A percentile compares a stretch with the other conserved stretches of the same genome.
These are phyloP conservation scores for Pyrgilauda ruficollis DNA, from an alignment of 2,113 vertebrate species.

Conservation along the genomic window DNA sequence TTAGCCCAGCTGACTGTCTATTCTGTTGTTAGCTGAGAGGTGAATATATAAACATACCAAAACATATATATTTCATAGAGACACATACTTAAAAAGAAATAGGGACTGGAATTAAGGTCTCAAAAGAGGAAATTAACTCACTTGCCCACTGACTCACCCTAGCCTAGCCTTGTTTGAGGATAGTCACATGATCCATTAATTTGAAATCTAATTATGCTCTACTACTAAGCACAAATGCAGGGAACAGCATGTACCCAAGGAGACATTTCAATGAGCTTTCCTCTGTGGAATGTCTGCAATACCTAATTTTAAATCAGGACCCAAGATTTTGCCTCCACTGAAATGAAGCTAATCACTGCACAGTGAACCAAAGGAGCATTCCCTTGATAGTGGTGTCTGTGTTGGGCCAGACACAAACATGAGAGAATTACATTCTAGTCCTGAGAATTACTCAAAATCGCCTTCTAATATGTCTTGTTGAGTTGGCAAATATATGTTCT, in stretches of 20 bases:
- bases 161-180: constrained; percentile 40
- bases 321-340: constrained; percentile 55
- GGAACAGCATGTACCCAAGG: constrained; percentile 59
- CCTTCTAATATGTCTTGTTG: background rate
- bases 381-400: background rate
- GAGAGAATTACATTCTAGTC: background rate
- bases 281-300: constrained; percentile 60
- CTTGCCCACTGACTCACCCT: constrained; percentile 54
- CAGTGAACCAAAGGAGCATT: constrained; percentile 30
- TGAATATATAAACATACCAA: background rate
- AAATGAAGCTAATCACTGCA: constrained; percentile 53
- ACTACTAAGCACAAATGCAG: constrained; percentile 56
- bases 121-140: background rate
- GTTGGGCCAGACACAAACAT: constrained; percentile 19
- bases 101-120: background rate
- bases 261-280: constrained; percentile 59
- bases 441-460: background rate
- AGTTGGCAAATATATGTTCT: background rate
- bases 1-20: background rate
- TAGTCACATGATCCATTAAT: constrained; percentile 48
- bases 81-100: background rate
- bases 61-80: background rate
- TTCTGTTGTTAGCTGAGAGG: background rate
- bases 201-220: constrained; percentile 61
- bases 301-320: constrained; percentile 68